Base-by-base conservation (phyloP, 1,140 invertebrate species). In the Mesaphorura yosii region DNA sequence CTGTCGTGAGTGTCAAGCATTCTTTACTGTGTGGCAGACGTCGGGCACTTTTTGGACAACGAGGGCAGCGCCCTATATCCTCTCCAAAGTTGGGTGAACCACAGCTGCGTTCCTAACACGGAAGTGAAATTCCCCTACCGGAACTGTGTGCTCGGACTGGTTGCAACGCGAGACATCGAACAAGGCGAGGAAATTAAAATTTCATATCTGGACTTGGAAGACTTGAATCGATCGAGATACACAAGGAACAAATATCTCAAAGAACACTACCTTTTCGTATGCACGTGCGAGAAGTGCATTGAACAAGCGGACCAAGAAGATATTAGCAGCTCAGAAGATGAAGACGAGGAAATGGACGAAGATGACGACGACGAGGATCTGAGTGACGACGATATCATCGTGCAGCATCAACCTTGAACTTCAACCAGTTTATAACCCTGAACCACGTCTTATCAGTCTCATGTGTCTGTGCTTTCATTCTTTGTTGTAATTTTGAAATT, bases 21-120 rank as follows among this genome's bases (percentile, higher is more conserved):
- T 53, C 29, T 48, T 59, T 62, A 59, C 65, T 64, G 54, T 61
- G 57, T 70, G 69, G 26, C 67, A 90, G 86, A 83, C 67, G 82
- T 85, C 40, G 91, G 88, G 19, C 73, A 78, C 53, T 96, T 95
- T 69, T 68, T 95, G 15, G 88, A 95, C 68, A 90, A 84, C 68
- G 91, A 96, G 76, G 92, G 91, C 1, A 90, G 89, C 17, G 92
- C 86, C 1, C 70, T 97, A 0, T 96, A 88, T 70, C 64, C 74
- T 17, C 60, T 86, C 1, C 90, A 95, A 67, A 92, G 89, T 66
- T 74, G 81, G 29, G 81, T 85, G 49, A 96, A 96, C 72, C 92
- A 97, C 69, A 93, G 88, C 66, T 97, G 92, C 68, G 66, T 41
- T 7, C 23, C 49, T 4, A 95, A 94, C 73, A 87, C 89, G 2